Base-by-base conservation (phyloP, 92 coral and sea anemone genomes). In the Epizoanthus scotinus region DNA sequence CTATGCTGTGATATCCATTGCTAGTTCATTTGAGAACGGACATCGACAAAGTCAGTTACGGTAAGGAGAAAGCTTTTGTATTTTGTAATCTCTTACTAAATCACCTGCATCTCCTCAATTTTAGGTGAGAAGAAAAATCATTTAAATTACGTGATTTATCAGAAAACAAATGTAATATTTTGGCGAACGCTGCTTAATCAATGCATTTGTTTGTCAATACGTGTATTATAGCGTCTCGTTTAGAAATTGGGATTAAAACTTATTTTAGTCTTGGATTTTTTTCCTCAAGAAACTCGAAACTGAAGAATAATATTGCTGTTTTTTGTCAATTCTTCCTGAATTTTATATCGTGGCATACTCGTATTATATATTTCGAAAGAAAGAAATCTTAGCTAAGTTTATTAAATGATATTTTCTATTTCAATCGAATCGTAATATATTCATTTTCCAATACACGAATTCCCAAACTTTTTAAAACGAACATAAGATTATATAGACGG, bases 21-120 rank as follows among this genome's bases (percentile, higher is more conserved):
- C 68, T 75, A 55, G 68, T 21, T 75, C 81, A 75, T 75, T 75
- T 75, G 54, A 59, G 38, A 22, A 17, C 69, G 42, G 81, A 57
- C 55, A 27, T 52, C 24, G 68, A 26, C 66, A 59, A 75, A 68
- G 81, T 75, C 38, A 59, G 80, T 8, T 24, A 10, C 8, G 81
- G 81, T 75, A 58, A 59, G 80, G 49, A n/a, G 3, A 24, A 36
- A 18, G 8, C 61, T 59, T 19, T n/a, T 58, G 49, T n/a, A 55
- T 59, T 34, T 40, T 17, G 19, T 15, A 15, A 14, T 34, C 62
- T 25, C 29, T 40, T 22, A 47, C 24, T 18, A 6, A 26, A n/a
- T 5, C 9, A 25, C 22, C 29, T 38, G 9, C 24, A 22, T 50
- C 74, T 15, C n/a, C 15, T n/a, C 18, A 58, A 20, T 6, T 9